Percentiles rank a stretch among this genome's conserved stretches.
These are phyloP conservation scores for Araneus ventricosus DNA, from an alignment of 1,140 invertebrate species.

Conservation along the genomic window DNA sequence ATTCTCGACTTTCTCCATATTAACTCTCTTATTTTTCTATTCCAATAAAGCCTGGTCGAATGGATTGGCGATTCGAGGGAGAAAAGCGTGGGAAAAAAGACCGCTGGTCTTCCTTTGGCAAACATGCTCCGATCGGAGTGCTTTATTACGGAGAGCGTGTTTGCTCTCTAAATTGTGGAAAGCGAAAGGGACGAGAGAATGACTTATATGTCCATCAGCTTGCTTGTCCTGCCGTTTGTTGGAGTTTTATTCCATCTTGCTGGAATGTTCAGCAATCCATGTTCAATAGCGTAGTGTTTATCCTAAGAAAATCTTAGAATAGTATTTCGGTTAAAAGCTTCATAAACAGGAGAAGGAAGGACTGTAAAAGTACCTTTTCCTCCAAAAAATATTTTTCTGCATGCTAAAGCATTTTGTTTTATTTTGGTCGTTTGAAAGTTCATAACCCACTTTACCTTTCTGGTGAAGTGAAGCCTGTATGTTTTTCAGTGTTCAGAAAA, in stretches of 20 bases:
- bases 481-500: no score
- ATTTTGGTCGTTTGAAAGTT: no score
- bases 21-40: constrained; percentile 64
- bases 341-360: no score
- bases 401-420: no score
- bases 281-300: not conserved
- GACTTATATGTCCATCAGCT: constrained; percentile 8
- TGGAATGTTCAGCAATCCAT: not conserved
- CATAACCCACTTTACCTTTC: no score
- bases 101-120: constrained; percentile 38
- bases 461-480: no score
- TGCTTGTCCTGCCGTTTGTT: not conserved
- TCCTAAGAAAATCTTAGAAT: no score
- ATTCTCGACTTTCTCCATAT: constrained; percentile 64
- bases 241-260: not conserved
- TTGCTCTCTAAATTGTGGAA: constrained; percentile 44
- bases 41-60: constrained; percentile 62
- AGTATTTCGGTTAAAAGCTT: no score
- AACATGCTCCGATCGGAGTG: constrained; percentile 36
- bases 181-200: constrained; percentile 18
- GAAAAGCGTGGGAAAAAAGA: constrained; percentile 39
- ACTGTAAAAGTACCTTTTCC: no score
- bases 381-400: no score
- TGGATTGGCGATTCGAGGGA: constrained; percentile 42
- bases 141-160: constrained; percentile 43